Evolutionary conservation across 2,888 invertebrate species (phyloP).

Genomic region (Cataglyphis rosenhaueri): DNA sequence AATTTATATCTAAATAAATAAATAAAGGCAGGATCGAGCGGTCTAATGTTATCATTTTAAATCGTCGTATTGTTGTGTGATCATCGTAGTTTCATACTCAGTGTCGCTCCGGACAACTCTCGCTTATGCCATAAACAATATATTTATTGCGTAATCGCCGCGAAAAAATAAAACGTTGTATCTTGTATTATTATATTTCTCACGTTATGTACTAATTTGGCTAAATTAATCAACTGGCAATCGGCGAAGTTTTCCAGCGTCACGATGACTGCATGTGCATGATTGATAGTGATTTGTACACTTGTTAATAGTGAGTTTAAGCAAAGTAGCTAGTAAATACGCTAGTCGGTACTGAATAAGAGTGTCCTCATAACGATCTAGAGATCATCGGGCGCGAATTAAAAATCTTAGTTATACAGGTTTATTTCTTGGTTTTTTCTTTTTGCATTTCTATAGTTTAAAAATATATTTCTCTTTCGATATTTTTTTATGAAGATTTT

Average conservation of each 20-base stretch:
- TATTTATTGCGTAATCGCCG: not conserved
- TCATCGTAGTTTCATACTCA: constrained; percentile 58
- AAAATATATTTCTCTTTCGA: not conserved
- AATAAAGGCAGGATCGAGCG: constrained; percentile 61
- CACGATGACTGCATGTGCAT: constrained; percentile 77
- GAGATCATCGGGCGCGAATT: constrained; percentile 44
- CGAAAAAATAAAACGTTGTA: not conserved
- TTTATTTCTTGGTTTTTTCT: not conserved
- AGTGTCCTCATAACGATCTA: constrained; percentile 54
- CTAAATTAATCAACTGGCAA: not conserved
- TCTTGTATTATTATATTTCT: not conserved
- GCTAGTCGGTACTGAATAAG: constrained; percentile 57
- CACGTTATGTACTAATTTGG: not conserved
- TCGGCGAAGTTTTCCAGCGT: constrained; percentile 24
- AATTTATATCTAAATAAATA: not conserved
- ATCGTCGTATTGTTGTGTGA: constrained; percentile 62
- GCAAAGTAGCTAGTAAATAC: constrained; percentile 74
- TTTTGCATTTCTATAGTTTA: not conserved
- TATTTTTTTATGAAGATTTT: not conserved
- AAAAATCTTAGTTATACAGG: constrained; percentile 8
- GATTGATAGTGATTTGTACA: constrained; percentile 79
- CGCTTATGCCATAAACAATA: not conserved
- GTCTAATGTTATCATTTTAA: constrained; percentile 60
- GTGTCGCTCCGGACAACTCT: constrained; percentile 18
- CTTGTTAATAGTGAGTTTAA: constrained; percentile 86